phyloP scores from a whole-genome alignment of 2,113 vertebrate species.

The Saimiri boliviensis region DNA sequence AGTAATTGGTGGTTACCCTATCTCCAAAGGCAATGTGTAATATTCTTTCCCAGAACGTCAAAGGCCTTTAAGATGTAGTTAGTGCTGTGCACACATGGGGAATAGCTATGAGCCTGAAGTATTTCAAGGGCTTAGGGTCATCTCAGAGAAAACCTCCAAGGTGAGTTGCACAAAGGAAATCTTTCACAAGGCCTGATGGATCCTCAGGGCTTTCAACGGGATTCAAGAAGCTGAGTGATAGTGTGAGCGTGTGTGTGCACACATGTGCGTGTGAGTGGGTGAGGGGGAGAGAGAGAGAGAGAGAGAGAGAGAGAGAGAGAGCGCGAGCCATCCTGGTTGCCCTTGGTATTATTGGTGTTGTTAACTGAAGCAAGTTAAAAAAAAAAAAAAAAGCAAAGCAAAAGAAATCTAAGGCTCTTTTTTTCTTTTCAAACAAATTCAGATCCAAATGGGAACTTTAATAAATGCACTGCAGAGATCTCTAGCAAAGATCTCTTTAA shows the following conservation, averaged over 20 bases:
- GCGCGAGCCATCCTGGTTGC: not conserved
- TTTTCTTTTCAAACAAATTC: not conserved
- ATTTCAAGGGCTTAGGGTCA: constrained; percentile 57
- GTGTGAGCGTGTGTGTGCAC: not conserved
- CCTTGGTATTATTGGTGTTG: not conserved
- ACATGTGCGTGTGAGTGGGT: not conserved
- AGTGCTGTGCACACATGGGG: not conserved
- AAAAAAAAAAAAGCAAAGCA: not conserved
- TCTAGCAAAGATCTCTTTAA: constrained; percentile 65
- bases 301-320: not conserved
- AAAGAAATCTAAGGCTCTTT: not conserved
- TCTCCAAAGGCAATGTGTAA: not conserved
- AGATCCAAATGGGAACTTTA: constrained; percentile 37
- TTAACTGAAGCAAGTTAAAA: not conserved
- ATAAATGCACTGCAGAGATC: constrained; percentile 40
- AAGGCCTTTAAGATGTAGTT: not conserved
- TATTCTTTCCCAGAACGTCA: not conserved
- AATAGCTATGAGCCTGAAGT: constrained; percentile 59
- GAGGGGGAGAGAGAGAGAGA: not conserved
- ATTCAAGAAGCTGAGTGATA: constrained; percentile 68
- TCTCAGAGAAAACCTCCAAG: constrained; percentile 3
- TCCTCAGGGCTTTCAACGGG: not conserved
- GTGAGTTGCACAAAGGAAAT: constrained; percentile 53
- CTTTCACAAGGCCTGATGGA: constrained; percentile 54
- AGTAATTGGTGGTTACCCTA: not conserved